Conservation (phyloP, 2,888 invertebrate species). For the Meteorus colon region DNA sequence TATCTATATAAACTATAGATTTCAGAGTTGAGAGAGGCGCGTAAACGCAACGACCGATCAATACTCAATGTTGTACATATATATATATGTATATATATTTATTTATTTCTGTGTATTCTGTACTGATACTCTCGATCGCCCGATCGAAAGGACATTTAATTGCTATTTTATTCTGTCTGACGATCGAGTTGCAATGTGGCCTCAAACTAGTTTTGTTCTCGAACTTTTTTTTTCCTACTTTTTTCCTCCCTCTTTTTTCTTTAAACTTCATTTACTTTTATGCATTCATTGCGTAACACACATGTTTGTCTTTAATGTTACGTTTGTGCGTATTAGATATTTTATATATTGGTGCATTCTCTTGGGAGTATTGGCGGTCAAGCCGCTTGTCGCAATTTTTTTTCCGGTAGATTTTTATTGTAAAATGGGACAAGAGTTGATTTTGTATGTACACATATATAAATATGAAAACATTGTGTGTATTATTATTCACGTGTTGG, state of each 20-base stretch:
- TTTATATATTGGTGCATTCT: constrained; percentile 8
- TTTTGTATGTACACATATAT: not conserved
- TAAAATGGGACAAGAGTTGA: not conserved
- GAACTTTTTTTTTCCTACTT: not conserved
- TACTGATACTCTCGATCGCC: constrained; percentile 22
- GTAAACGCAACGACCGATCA: constrained; percentile 28
- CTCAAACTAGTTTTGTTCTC: constrained; percentile 36
- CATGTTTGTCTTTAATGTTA: not conserved
- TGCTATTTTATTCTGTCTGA: constrained; percentile 36
- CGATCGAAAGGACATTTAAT: constrained; percentile 37
- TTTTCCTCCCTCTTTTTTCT: not conserved
- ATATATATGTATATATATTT: no score
- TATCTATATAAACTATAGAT: not conserved
- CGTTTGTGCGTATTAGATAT: not conserved
- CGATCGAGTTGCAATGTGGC: constrained; percentile 24
- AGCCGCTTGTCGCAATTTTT: not conserved
- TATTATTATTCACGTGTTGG: constrained; percentile 33
- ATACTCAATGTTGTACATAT: constrained; percentile 28
- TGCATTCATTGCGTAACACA: not conserved
- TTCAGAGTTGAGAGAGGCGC: constrained; percentile 5
- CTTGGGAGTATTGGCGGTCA: constrained; percentile 27
- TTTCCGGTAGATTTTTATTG: not conserved
- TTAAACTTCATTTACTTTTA: constrained; percentile 14
- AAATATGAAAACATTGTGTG: not conserved
- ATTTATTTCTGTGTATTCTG: not conserved